Evolutionary conservation across 2,797 vertebrate species (phyloP), one percentile per base, ranked within the genome.

Genomic region (Oryzias sinensis): DNA sequence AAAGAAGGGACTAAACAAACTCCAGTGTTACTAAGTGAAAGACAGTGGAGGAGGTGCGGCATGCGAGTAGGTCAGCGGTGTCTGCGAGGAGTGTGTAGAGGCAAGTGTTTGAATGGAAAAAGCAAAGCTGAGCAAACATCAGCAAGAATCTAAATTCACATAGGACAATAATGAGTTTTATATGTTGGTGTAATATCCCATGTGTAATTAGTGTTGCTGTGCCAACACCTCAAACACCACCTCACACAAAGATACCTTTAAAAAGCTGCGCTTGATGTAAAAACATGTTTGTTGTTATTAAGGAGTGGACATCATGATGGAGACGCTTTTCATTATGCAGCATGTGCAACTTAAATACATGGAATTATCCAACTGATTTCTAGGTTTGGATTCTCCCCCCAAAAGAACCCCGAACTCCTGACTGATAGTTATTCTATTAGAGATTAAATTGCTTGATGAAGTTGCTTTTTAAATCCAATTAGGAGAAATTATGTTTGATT

Each of bases 41-140:
- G 88, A 87, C 76, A 68, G 80, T 45, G 77, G 66, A 80, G 75
- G 71, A 86, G 82, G 74, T 70, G 59, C 74, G 46, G 68, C 40
- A 17, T 62, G 77, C 74, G 76, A 82, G 68, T 62, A 59, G 81
- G 68, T 65, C 68, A 63, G 68, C 3, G 74, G 51, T 83, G 85
- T 82, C 77, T 85, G 75, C 13, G 17, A 57, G 53, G 48, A 72
- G 74, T 80, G 70, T 70, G 80, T 70, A 60, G 53, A 79, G 68
- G 80, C 78, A 68, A 76, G 81, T 73, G 76, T 76, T 80, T 73
- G 80, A 77, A 55, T 88, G 88, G 87, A 88, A 91, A 91, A 83
- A 79, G 82, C 72, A 81, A 90, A 88, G 89, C 88, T 90, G 84
- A 89, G 85, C 84, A 92, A 91, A 91, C 86, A 90, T 63, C 74